Percentiles rank a stretch among this genome's conserved stretches.
Evolutionary conservation across 2,113 vertebrate species (phyloP).

Genomic region (Erythrolamprus reginae): DNA sequence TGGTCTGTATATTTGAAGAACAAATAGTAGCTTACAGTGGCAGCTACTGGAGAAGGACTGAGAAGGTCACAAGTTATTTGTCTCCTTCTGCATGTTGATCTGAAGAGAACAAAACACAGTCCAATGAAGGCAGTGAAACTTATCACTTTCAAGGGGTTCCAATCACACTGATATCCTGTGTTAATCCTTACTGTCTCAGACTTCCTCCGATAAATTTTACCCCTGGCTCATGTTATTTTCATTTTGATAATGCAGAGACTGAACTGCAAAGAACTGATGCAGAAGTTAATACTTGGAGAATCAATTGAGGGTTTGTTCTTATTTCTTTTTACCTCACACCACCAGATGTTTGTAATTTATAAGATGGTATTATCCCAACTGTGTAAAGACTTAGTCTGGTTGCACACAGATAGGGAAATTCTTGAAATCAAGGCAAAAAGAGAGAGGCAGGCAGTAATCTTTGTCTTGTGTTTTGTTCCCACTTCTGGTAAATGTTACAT

Average conservation of each 20-base stretch:
- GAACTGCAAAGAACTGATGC: slow-evolving; percentile 39
- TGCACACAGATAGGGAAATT: slow-evolving; percentile 54
- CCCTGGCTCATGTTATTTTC: slow-evolving; percentile 63
- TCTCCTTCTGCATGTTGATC: slow-evolving; percentile 25
- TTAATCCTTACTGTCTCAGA: slow-evolving; percentile 58
- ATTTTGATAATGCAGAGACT: slow-evolving; percentile 68
- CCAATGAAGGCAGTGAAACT: slow-evolving; percentile 32
- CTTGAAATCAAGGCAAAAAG: slow-evolving; percentile 59
- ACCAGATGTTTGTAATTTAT: slow-evolving; percentile 42
- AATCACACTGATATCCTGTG: slow-evolving; percentile 59
- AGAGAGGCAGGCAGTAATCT: slow-evolving; percentile 59
- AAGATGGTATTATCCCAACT: slow-evolving; percentile 26
- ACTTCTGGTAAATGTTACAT: slow-evolving; percentile 40
- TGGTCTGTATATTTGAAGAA: slow-evolving; percentile 21
- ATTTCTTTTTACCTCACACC: slow-evolving; percentile 46
- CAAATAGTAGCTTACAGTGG: slow-evolving; percentile 25
- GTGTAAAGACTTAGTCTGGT: slow-evolving; percentile 38
- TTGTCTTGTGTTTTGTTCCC: slow-evolving; percentile 50
- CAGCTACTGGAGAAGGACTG: slow-evolving; percentile 13
- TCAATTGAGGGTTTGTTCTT: slow-evolving; percentile 58
- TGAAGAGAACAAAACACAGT: slow-evolving; percentile 23
- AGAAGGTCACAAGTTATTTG: background rate
- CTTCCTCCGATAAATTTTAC: slow-evolving; percentile 66
- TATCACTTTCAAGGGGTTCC: slow-evolving; percentile 54
- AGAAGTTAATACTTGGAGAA: slow-evolving; percentile 50